These are phyloP conservation scores for Cantharis flavilabris DNA, from an alignment of 2,888 invertebrate genomes.

Conservation along the genomic window DNA sequence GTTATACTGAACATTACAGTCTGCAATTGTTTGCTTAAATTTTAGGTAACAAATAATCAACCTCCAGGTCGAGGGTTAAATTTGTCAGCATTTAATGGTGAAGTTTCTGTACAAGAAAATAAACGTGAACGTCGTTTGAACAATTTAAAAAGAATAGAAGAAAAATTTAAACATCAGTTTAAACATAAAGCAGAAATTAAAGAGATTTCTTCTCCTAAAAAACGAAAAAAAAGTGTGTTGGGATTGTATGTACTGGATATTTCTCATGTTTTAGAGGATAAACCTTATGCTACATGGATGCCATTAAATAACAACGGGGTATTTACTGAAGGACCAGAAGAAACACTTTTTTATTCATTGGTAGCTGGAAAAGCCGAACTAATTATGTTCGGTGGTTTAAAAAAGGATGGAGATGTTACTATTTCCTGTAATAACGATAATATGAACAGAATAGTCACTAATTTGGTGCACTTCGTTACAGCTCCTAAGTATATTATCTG, in stretches of 20 bases:
- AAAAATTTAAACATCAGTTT: slow-evolving; percentile 36
- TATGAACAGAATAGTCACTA: slow-evolving; percentile 73
- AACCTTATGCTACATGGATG: slow-evolving; percentile 72
- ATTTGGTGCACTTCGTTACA: slow-evolving; percentile 76
- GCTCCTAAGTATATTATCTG: slow-evolving; percentile 72
- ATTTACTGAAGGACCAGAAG: slow-evolving; percentile 75
- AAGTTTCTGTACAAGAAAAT: slow-evolving; percentile 25
- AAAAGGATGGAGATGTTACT: slow-evolving; percentile 70
- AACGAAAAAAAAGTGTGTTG: slow-evolving; percentile 66
- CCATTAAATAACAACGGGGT: slow-evolving; percentile 63
- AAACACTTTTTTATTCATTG: slow-evolving; percentile 87
- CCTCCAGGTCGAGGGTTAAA: slow-evolving; percentile 49
- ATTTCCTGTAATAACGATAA: slow-evolving; percentile 53
- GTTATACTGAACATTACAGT: background rate
- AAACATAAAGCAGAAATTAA: slow-evolving; percentile 15
- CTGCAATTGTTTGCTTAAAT: background rate
- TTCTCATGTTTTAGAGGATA: slow-evolving; percentile 67
- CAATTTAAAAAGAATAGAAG: slow-evolving; percentile 67
- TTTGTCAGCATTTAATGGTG: slow-evolving; percentile 61
- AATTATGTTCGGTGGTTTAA: slow-evolving; percentile 95
- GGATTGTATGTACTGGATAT: slow-evolving; percentile 88
- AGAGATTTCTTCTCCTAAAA: slow-evolving; percentile 58
- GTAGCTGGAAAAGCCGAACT: slow-evolving; percentile 90
- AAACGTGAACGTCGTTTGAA: slow-evolving; percentile 68
- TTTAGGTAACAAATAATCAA: slow-evolving; percentile 4